Evolutionary conservation across 2,888 invertebrate genomes (phyloP).

Genomic region (Apeira syringaria): DNA sequence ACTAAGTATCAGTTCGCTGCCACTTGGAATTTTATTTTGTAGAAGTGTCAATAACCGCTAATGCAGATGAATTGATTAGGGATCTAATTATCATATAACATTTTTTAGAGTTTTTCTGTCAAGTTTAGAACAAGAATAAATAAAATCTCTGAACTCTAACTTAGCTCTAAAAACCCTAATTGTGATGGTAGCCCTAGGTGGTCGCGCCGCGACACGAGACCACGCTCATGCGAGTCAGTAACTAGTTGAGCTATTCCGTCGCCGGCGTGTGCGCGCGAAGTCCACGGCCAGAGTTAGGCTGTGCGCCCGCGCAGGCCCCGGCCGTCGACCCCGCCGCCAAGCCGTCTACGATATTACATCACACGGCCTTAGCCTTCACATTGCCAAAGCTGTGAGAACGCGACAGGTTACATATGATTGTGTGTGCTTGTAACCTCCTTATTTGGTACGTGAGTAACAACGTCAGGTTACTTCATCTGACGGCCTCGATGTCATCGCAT

Average conservation of each 20-base stretch:
- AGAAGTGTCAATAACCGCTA: no score
- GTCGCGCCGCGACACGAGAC: slow-evolving; percentile 3
- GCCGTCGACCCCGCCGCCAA: slow-evolving; percentile 72
- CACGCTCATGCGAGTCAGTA: slow-evolving; percentile 29
- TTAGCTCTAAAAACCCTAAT: no score
- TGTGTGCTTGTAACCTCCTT: slow-evolving; percentile 8
- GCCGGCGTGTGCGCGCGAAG: slow-evolving; percentile 47
- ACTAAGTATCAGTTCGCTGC: no score
- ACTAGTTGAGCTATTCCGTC: slow-evolving; percentile 25
- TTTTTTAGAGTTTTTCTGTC: no score
- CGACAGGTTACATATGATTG: slow-evolving; percentile 42
- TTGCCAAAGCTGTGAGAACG: slow-evolving; percentile 49
- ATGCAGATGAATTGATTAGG: no score
- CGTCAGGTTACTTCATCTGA: no score
- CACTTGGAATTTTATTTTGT: no score
- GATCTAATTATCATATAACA: no score
- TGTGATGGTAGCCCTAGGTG: slow-evolving; percentile 11
- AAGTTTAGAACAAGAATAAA: no score
- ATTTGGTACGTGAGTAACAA: neutral
- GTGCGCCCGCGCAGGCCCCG: slow-evolving; percentile 76
- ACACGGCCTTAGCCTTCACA: slow-evolving; percentile 81
- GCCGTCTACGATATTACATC: slow-evolving; percentile 78
- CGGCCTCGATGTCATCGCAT: no score
- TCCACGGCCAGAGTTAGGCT: slow-evolving; percentile 62
- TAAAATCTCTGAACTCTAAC: no score